These are phyloP conservation scores for Jaculus jaculus DNA, from an alignment of 2,113 vertebrate species.

Conservation along the genomic window DNA sequence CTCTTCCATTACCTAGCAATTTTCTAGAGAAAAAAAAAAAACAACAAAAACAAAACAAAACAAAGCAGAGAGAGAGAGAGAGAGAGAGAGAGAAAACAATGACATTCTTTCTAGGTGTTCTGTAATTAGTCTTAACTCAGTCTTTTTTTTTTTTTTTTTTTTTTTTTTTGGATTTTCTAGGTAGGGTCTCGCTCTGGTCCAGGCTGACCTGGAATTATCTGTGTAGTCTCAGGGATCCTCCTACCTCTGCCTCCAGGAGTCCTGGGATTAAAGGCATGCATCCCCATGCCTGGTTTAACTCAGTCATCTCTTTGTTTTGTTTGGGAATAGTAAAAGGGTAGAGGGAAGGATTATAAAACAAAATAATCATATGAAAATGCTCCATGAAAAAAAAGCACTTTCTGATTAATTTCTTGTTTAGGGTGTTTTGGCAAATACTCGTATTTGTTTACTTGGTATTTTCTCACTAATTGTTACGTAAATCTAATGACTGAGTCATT, in stretches of 20 bases:
- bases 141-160: neutral
- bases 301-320: neutral
- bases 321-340: neutral
- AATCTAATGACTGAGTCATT: constrained; percentile 76
- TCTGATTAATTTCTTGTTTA: neutral
- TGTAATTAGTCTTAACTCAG: neutral
- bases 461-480: constrained; percentile 55
- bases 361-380: neutral
- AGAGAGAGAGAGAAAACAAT: neutral
- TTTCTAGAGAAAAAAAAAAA: constrained; percentile 8
- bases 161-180: no score
- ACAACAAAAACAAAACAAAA: neutral
- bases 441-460: constrained; percentile 43
- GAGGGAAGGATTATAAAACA: neutral
- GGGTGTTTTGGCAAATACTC: constrained; percentile 18
- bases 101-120: neutral
- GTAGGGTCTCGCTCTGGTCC: no score
- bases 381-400: neutral
- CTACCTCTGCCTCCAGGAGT: no score
- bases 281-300: no score
- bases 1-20: neutral
- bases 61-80: no score
- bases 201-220: no score
- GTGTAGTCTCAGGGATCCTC: no score
- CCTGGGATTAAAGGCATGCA: no score